A percentile compares a stretch with the other conserved stretches of the same genome.
phyloP scores from a whole-genome alignment of 2,888 invertebrate species.

The Cryptocephalus primarius region DNA sequence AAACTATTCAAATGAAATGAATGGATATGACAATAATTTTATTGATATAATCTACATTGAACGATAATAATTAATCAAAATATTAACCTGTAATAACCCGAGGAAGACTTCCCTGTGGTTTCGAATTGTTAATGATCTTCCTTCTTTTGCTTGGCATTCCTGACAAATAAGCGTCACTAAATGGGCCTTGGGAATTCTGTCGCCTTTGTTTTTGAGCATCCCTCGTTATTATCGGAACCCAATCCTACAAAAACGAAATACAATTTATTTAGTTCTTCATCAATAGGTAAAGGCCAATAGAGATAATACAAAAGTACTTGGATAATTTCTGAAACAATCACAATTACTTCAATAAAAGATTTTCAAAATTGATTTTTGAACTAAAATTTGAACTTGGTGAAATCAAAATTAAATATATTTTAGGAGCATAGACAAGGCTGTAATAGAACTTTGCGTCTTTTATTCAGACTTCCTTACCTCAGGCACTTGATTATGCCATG shows the following conservation, averaged over 20 bases:
- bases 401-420: too few species aligned
- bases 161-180: constrained; percentile 83
- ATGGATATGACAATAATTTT: background rate
- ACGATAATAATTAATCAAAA: background rate
- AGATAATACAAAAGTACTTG: too few species aligned
- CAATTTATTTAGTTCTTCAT: too few species aligned
- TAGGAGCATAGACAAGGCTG: too few species aligned
- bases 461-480: constrained; percentile 31
- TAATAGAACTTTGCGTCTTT: too few species aligned
- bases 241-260: constrained; percentile 43
- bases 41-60: background rate
- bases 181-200: constrained; percentile 46
- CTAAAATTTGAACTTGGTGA: too few species aligned
- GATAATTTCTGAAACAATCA: too few species aligned
- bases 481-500: constrained; percentile 54
- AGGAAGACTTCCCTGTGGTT: constrained; percentile 35
- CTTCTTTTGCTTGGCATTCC: constrained; percentile 85
- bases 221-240: constrained; percentile 79
- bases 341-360: too few species aligned
- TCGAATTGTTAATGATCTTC: constrained; percentile 48
- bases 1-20: too few species aligned
- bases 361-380: too few species aligned
- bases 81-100: constrained; percentile 33
- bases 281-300: background rate
- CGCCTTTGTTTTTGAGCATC: constrained; percentile 65